Evolutionary conservation across 2,113 vertebrate genomes (phyloP).

Genomic region (Pseudonaja textilis): DNA sequence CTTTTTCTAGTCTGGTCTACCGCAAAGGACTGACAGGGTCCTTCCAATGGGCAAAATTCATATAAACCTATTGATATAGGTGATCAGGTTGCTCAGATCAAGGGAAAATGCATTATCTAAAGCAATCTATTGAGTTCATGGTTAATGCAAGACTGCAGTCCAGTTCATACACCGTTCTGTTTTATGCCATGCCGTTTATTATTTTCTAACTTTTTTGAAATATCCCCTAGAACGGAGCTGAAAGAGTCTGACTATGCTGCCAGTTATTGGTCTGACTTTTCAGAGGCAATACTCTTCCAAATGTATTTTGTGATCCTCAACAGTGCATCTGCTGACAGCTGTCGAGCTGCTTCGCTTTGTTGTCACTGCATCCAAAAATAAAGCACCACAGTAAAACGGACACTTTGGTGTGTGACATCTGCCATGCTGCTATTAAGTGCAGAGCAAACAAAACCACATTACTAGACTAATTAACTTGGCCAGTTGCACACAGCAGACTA

Average conservation of each 20-base stretch:
- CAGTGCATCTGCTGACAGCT: conserved; percentile 34
- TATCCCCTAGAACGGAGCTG: conserved; percentile 15
- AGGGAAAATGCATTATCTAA: background rate
- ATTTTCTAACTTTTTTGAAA: background rate
- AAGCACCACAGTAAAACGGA: conserved; percentile 44
- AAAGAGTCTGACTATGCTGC: background rate
- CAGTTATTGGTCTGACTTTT: conserved; percentile 42
- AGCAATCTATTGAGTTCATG: background rate
- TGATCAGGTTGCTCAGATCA: background rate
- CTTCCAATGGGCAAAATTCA: background rate
- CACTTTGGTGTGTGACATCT: conserved; percentile 56
- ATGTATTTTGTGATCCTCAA: conserved; percentile 44
- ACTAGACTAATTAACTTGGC: conserved; percentile 57
- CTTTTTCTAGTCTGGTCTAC: background rate
- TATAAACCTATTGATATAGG: background rate
- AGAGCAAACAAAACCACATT: conserved; percentile 47
- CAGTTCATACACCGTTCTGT: background rate
- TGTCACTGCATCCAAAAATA: conserved; percentile 40
- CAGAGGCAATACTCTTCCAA: conserved; percentile 53
- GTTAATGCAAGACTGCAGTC: background rate
- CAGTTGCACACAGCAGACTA: conserved; percentile 45
- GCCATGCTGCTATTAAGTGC: conserved; percentile 39
- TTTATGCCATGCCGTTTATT: background rate
- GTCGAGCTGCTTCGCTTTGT: conserved; percentile 48
- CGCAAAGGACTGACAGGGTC: background rate